A percentile compares a stretch with the other conserved stretches of the same genome.
phyloP scores from a whole-genome alignment of 2,797 vertebrate genomes.

The Merluccius polli region DNA sequence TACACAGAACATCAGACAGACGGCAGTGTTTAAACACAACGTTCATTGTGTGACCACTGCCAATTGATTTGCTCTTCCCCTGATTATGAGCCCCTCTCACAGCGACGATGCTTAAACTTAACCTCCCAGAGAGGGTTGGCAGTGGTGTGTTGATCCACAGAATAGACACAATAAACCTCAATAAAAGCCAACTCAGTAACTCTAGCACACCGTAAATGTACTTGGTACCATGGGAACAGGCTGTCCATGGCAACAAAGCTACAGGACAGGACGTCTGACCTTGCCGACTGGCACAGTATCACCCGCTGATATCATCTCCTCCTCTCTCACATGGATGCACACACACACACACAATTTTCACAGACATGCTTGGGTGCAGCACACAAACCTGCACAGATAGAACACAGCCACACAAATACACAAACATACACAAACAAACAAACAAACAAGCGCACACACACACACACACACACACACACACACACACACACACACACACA shows the following conservation, averaged over 20 bases:
- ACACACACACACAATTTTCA: slow-evolving; percentile 1
- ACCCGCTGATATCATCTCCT: slow-evolving; percentile 38
- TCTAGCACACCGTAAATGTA: slow-evolving; percentile 1
- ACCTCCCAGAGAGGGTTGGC: not conserved
- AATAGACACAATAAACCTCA: not conserved
- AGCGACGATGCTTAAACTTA: not conserved
- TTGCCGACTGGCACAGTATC: slow-evolving; percentile 43
- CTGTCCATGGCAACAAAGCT: not conserved
- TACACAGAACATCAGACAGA: not conserved
- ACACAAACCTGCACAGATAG: not conserved
- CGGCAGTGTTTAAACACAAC: not conserved
- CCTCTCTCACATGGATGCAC: not conserved
- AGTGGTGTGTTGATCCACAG: not conserved
- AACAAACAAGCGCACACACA: not conserved
- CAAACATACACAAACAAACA: not conserved
- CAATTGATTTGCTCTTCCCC: not conserved
- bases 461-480: not conserved
- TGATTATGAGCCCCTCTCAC: not conserved
- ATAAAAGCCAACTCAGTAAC: not conserved
- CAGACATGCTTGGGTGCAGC: no score
- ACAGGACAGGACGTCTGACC: slow-evolving; percentile 44
- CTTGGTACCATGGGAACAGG: slow-evolving; percentile 37
- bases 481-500: not conserved
- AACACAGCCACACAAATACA: not conserved
- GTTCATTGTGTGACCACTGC: not conserved